Conservation (phyloP, 92 coral and sea anemone genomes). For the Porites evermanni region DNA sequence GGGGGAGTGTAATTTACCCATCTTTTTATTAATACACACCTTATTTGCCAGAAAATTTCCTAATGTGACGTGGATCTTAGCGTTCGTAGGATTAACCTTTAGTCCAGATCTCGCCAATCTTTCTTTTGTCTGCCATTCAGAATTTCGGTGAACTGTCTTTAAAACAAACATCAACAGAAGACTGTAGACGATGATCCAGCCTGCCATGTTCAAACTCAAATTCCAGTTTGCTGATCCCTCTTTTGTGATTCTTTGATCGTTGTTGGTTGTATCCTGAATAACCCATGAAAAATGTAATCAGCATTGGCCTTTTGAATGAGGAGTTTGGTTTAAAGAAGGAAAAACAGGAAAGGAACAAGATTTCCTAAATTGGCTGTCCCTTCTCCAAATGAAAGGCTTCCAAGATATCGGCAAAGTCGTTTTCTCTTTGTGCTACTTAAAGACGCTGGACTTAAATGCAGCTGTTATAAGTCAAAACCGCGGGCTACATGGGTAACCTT, state of each 20-base stretch:
- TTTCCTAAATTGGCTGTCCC: no score
- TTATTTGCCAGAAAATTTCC: conserved; percentile 78
- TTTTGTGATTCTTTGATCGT: background rate
- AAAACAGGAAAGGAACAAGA: no score
- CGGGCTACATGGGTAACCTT: no score
- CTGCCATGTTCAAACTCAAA: conserved; percentile 29
- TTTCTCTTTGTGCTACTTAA: no score
- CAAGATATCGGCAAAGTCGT: no score
- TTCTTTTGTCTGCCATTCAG: conserved; percentile 75
- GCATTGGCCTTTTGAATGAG: background rate
- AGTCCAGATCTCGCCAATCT: conserved; percentile 79
- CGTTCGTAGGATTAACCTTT: conserved; percentile 76
- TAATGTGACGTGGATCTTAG: conserved; percentile 81
- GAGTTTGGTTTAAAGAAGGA: no score
- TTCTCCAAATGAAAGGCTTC: no score
- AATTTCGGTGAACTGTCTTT: conserved; percentile 77
- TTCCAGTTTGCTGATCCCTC: conserved; percentile 6
- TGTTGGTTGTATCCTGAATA: background rate
- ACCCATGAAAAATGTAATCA: background rate
- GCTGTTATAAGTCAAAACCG: no score
- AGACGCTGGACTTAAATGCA: no score
- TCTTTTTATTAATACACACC: conserved; percentile 40
- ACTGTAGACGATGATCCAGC: conserved; percentile 45
- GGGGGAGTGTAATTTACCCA: no score
- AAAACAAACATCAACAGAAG: conserved; percentile 47